Percentiles rank a stretch among this genome's conserved stretches.
phyloP scores from a whole-genome alignment of 2,797 vertebrate species.

The Sciurus carolinensis region DNA sequence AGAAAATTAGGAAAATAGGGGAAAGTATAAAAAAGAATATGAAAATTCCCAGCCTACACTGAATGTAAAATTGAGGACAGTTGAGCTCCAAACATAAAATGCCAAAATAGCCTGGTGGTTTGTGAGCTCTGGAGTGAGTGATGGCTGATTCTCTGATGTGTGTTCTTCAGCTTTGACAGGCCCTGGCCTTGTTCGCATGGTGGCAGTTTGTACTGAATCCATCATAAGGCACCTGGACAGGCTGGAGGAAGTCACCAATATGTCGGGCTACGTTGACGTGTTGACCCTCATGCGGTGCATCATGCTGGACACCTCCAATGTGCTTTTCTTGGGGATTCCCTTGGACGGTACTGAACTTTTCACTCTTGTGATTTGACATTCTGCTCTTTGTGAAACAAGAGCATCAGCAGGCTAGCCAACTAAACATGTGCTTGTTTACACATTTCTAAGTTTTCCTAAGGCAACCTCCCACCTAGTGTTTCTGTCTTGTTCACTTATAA shows the following conservation, averaged over 20 bases:
- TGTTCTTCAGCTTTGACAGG: constrained; percentile 93
- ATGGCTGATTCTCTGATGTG: not conserved
- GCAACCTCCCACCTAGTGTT: not conserved
- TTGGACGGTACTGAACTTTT: constrained; percentile 91
- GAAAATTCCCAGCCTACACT: not conserved
- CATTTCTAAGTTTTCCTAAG: not conserved
- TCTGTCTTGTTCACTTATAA: constrained; percentile 49
- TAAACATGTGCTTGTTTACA: not conserved
- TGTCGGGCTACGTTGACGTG: constrained; percentile 91
- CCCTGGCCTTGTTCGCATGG: constrained; percentile 93
- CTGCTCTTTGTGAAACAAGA: not conserved
- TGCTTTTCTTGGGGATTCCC: constrained; percentile 94
- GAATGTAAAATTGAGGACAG: not conserved
- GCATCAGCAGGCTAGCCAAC: accelerated
- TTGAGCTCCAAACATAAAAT: not conserved
- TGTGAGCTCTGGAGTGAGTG: not conserved
- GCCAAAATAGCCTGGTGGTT: not conserved
- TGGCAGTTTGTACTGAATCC: constrained; percentile 91
- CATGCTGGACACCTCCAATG: constrained; percentile 96
- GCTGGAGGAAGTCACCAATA: constrained; percentile 90
- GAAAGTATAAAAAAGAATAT: not conserved
- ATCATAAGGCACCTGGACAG: constrained; percentile 91
- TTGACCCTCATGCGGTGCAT: constrained; percentile 94
- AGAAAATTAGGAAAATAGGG: constrained; percentile 60
- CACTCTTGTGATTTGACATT: not conserved